Evolutionary conservation across 2,797 vertebrate genomes (phyloP), one percentile per base, ranked within the genome.

Genomic region (Myripristis jacobus): DNA sequence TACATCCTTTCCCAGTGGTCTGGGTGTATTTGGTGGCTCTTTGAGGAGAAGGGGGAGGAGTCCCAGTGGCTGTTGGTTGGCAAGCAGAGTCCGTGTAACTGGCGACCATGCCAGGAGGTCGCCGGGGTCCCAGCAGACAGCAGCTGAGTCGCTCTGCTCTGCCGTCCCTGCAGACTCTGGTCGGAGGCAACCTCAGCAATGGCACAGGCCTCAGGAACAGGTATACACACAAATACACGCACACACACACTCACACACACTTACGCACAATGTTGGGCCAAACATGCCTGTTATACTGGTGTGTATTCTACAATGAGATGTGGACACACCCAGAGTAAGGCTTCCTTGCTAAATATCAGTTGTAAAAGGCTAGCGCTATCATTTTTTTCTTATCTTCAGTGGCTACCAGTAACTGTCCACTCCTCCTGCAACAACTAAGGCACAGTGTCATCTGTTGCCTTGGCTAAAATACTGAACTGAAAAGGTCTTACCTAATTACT

Each of bases 111-210:
- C 97, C 98, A 93, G 97, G 98, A 93, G 97, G 98, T 95, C 96
- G 98, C 94, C 96, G 98, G 96, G 98, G 98, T 93, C 98, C 97
- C 87, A 98, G 96, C 92, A 97, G 98, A 96, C 98, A 99, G 94
- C 98, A 99, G 93, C 94, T 99, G 92, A 98, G 96, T 95, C 97
- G 98, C 92, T 96, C 96, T 87, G 96, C 97, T 84, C 95, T 99
- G 92, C 97, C 98, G 63, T 98, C 98, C 88, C 94, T 98, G 87
- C 97, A 99, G 93, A 99, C 97, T 16, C 93, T 99, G 87, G 97
- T 98, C 59, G 98, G 97, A 7, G 95, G 95, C 57, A 94, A 94
- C 91, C 95, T 97, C 6, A 94, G 95, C 80, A 99, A 98, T 94
- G 95, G 97, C 87, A 95, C 95, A 3, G 95, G 96, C 86, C 87